A percentile compares a stretch with the other conserved stretches of the same genome.
These are phyloP conservation scores for Eupithecia inturbata DNA, from an alignment of 2,888 invertebrate species.

Conservation along the genomic window DNA sequence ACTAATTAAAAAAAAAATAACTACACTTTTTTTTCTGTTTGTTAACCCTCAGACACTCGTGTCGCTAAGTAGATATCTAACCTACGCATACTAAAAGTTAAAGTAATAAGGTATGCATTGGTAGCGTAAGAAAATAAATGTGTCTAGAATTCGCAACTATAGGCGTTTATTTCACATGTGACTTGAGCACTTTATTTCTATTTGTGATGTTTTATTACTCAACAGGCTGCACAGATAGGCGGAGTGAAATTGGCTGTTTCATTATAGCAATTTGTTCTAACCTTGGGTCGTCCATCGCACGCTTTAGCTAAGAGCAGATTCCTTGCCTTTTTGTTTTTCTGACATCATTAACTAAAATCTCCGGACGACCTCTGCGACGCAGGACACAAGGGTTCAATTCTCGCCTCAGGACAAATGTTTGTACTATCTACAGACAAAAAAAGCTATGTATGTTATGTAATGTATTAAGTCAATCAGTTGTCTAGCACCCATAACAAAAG, in stretches of 20 bases:
- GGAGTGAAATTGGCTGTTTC: constrained; percentile 9
- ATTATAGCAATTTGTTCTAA: constrained; percentile 13
- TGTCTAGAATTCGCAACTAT: neutral
- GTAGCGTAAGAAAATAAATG: neutral
- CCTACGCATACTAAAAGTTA: neutral
- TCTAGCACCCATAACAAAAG: neutral
- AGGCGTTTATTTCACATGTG: constrained; percentile 1
- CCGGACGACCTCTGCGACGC: neutral
- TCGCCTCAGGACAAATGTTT: neutral
- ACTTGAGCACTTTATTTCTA: neutral
- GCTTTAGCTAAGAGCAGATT: neutral
- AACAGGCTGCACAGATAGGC: neutral
- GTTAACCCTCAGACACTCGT: too few relatives aligned
- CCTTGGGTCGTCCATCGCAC: neutral
- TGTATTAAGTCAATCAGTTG: neutral
- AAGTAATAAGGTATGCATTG: neutral
- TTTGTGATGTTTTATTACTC: constrained; percentile 3
- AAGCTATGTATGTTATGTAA: neutral
- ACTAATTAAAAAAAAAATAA: too few relatives aligned
- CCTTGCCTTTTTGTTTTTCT: constrained; percentile 3
- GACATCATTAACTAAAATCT: constrained; percentile 19
- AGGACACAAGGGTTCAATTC: neutral
- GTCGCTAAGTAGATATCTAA: too few relatives aligned
- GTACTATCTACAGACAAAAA: neutral
- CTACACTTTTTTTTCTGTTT: too few relatives aligned